Evolutionary conservation across 2,797 vertebrate genomes (phyloP), one percentile per base, ranked within the genome.

Genomic region (Sparus aurata): DNA sequence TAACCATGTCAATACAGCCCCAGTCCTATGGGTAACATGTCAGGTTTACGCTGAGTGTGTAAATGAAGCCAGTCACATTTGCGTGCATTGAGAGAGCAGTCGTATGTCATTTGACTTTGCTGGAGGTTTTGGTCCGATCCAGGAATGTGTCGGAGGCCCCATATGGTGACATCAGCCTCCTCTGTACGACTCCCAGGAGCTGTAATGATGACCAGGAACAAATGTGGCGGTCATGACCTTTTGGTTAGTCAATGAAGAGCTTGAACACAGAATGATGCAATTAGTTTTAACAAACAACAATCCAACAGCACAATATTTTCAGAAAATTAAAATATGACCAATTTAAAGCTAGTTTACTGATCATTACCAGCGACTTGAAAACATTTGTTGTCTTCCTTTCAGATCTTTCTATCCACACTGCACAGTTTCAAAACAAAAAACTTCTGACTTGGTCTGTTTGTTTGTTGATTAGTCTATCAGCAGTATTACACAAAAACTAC

Each of bases 91-190:
- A 65, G 41, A 83, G 77, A 10, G 72, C 74, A 75, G 85, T 87
- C 70, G 63, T 80, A 71, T 87, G 87, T 92, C 88, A 85, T 90
- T 88, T 78, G 53, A 62, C 73, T 90, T 77, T 82, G 79, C 77
- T 80, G 65, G 72, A 85, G 77, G 61, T 85, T 83, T 69, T 41
- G 50, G 66, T 66, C 59, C 18, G 70, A 79, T 83, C 79, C 75
- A 75, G 84, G 85, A 89, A 92, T 89, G 84, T 67, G 82, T 76
- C 74, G 77, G 82, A 90, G 91, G 91, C 82, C 83, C 71, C 80
- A 22, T 47, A 12, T 20, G 69, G 87, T 93, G 89, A 93, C 90
- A 91, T 93, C 91, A 92, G 77, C 73, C 53, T 58, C 75, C 63
- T 58, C 75, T 12, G 77, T 47, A 80, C 20, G 79, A 82, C 80